phyloP scores from a whole-genome alignment of 2,888 invertebrate genomes.

The Dexiosoma caninum region DNA sequence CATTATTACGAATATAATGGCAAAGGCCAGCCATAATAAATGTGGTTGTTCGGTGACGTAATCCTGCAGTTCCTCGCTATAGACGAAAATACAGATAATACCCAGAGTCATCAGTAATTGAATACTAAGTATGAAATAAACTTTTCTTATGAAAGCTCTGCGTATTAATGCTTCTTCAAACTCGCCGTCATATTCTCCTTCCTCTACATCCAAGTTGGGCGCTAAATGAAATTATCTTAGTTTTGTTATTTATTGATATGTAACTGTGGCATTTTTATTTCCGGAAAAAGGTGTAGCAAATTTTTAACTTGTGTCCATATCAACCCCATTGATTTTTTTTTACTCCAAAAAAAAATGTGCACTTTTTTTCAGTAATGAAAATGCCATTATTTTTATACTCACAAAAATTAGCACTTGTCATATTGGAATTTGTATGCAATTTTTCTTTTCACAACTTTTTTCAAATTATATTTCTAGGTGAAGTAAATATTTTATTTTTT shows the following conservation, averaged over 20 bases:
- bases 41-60: constrained; percentile 80
- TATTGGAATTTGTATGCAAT: not conserved
- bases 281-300: too few species aligned
- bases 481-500: not conserved
- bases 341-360: too few species aligned
- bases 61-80: constrained; percentile 80
- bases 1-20: constrained; percentile 83
- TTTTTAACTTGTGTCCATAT: too few species aligned
- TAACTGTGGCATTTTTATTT: too few species aligned
- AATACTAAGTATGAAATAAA: constrained; percentile 67
- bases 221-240: not conserved
- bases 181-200: not conserved
- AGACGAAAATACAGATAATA: constrained; percentile 86
- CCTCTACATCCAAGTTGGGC: constrained; percentile 13
- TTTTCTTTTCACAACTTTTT: not conserved
- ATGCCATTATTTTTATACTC: not conserved
- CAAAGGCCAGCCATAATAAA: constrained; percentile 83
- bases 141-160: constrained; percentile 56
- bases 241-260: too few species aligned
- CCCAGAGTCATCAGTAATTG: constrained; percentile 87
- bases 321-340: too few species aligned
- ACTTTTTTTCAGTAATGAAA: not conserved
- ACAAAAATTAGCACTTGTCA: constrained; percentile 19
- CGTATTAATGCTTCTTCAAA: constrained; percentile 56
- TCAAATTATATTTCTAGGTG: not conserved